A percentile compares a stretch with the other conserved stretches of the same genome.
phyloP scores from a whole-genome alignment of 2,888 invertebrate genomes.

The Cosmia pyralina region DNA sequence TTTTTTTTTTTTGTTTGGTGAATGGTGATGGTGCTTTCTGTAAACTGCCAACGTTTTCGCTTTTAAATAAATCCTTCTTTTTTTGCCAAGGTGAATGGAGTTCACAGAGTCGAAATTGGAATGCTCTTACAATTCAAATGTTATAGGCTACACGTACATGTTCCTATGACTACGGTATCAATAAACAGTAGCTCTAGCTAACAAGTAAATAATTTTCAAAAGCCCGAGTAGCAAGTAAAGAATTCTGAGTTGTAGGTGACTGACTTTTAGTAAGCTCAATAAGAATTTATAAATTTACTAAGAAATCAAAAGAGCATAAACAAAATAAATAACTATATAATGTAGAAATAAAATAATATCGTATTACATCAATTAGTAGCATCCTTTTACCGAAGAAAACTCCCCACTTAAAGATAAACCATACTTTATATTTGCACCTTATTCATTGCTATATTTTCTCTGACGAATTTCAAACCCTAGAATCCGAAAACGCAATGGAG shows the following conservation, averaged over 20 bases:
- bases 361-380: constrained; percentile 52
- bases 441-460: constrained; percentile 27
- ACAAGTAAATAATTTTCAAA: too few species aligned
- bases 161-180: too few species aligned
- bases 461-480: constrained; percentile 2
- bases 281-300: neutral
- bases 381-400: neutral
- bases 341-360: constrained; percentile 36
- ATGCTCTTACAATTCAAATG: neutral
- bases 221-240: too few species aligned
- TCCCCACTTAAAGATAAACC: neutral
- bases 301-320: neutral
- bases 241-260: too few species aligned
- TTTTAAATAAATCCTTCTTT: constrained; percentile 10
- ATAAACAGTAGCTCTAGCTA: too few species aligned
- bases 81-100: neutral
- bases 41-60: neutral
- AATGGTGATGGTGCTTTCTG: constrained; percentile 22
- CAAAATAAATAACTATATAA: constrained; percentile 7
- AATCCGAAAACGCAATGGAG: constrained; percentile 22
- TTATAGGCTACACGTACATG: too few species aligned
- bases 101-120: neutral
- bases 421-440: neutral
- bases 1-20: constrained; percentile 7
- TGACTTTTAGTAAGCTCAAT: too few species aligned